Conservation (phyloP, 2,113 vertebrate species). For the Spilogale gracilis region DNA sequence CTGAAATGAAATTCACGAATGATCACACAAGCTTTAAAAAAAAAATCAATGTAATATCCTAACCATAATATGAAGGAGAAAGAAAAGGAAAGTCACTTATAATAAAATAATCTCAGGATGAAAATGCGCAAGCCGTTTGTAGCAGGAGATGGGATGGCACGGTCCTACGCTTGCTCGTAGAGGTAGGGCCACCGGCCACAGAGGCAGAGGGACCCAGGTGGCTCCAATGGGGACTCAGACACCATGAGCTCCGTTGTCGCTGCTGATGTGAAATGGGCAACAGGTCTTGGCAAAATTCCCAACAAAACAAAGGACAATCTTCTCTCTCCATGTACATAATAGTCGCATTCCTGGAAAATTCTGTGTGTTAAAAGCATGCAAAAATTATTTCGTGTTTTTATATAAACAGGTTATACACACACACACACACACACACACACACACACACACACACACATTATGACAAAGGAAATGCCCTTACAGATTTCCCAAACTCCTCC, state of each 20-base stretch:
- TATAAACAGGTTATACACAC: conserved; percentile 33
- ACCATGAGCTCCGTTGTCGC: accelerated
- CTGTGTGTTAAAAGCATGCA: conserved; percentile 37
- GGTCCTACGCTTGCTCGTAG: accelerated
- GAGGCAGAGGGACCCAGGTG: not conserved
- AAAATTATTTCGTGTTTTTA: conserved; percentile 51
- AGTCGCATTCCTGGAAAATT: conserved; percentile 37
- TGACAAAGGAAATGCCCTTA: not conserved
- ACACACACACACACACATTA: not conserved
- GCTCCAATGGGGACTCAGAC: not conserved
- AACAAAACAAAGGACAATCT: conserved; percentile 51
- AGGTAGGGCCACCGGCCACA: not conserved
- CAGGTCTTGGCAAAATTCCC: not conserved
- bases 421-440: not conserved
- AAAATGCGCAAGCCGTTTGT: accelerated
- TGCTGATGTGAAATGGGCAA: not conserved
- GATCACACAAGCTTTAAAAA: not conserved
- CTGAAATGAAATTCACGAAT: conserved; percentile 36
- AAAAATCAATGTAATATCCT: not conserved
- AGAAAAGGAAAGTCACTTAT: not conserved
- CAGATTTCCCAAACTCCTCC: not conserved
- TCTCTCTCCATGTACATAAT: not conserved
- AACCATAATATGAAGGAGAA: not conserved
- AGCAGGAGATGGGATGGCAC: not conserved
- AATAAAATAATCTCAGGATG: not conserved